phyloP scores from a whole-genome alignment of 2,888 invertebrate genomes.

The Eupelmus urozonus region DNA sequence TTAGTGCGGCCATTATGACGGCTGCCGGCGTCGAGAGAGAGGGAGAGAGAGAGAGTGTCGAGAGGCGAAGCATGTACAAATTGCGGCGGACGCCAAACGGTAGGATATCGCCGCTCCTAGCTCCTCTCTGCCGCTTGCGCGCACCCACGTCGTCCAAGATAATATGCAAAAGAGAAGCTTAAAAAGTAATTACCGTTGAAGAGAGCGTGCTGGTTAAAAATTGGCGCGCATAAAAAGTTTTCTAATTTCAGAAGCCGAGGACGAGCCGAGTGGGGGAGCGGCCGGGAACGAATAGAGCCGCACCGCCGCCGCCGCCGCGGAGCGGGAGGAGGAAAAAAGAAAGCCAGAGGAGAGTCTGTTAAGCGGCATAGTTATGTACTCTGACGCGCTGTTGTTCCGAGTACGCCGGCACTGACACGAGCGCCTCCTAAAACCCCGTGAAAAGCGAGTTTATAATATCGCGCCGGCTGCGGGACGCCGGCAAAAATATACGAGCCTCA shows the following conservation, averaged over 20 bases:
- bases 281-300: constrained; percentile 20
- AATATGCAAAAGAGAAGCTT: constrained; percentile 75
- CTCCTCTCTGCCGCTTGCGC: neutral
- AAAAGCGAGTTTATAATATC: constrained; percentile 26
- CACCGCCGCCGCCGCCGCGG: neutral
- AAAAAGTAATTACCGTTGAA: constrained; percentile 76
- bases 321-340: neutral
- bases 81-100: constrained; percentile 37
- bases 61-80: constrained; percentile 56
- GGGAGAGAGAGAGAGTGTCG: constrained; percentile 5
- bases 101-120: constrained; percentile 12
- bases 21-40: constrained; percentile 16
- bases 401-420: constrained; percentile 19
- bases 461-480: neutral
- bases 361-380: constrained; percentile 63
- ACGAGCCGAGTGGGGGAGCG: constrained; percentile 26
- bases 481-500: neutral
- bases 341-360: constrained; percentile 48
- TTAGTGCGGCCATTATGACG: constrained; percentile 61
- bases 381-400: constrained; percentile 6
- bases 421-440: neutral
- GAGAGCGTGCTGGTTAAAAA: constrained; percentile 74
- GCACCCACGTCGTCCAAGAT: constrained; percentile 64
- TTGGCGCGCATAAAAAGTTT: constrained; percentile 77
- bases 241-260: constrained; percentile 74